Percentiles rank a stretch among this genome's conserved stretches.
Evolutionary conservation across 2,888 invertebrate species (phyloP).

Genomic region (Brachynemurus nebulosus): DNA sequence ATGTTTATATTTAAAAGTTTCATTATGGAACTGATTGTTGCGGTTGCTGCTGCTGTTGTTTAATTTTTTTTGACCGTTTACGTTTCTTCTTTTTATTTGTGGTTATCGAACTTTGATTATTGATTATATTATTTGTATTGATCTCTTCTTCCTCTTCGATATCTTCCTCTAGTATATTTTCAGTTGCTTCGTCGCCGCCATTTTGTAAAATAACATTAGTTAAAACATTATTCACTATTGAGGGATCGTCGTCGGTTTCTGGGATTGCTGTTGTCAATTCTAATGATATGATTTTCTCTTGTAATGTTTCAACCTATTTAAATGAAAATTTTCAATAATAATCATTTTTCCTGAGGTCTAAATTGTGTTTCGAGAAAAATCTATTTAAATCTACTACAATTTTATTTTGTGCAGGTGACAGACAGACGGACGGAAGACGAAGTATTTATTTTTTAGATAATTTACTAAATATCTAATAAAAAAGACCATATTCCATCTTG

Average conservation of each 20-base stretch:
- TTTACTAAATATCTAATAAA: too few relatives aligned
- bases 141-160: conserved; percentile 37
- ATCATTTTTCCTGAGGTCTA: too few relatives aligned
- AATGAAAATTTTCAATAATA: conserved; percentile 8
- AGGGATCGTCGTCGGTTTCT: conserved; percentile 19
- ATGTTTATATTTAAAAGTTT: not conserved
- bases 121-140: conserved; percentile 38
- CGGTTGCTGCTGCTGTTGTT: conserved; percentile 24
- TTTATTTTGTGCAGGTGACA: not conserved
- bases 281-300: conserved; percentile 81
- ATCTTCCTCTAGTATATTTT: conserved; percentile 16
- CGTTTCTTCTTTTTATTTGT: conserved; percentile 35
- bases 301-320: conserved; percentile 71
- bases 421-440: too few relatives aligned
- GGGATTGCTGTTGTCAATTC: conserved; percentile 49
- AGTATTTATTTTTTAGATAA: too few relatives aligned
- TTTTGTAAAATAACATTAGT: not conserved
- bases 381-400: not conserved
- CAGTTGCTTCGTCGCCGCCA: conserved; percentile 4
- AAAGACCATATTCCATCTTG: too few relatives aligned
- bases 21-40: not conserved
- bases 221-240: conserved; percentile 21
- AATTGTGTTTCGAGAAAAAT: not conserved
- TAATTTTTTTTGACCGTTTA: conserved; percentile 38
- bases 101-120: conserved; percentile 32